Percentiles rank a stretch among this genome's conserved stretches.
Evolutionary conservation across 2,797 vertebrate species (phyloP).

Genomic region (Protonibea diacanthus): DNA sequence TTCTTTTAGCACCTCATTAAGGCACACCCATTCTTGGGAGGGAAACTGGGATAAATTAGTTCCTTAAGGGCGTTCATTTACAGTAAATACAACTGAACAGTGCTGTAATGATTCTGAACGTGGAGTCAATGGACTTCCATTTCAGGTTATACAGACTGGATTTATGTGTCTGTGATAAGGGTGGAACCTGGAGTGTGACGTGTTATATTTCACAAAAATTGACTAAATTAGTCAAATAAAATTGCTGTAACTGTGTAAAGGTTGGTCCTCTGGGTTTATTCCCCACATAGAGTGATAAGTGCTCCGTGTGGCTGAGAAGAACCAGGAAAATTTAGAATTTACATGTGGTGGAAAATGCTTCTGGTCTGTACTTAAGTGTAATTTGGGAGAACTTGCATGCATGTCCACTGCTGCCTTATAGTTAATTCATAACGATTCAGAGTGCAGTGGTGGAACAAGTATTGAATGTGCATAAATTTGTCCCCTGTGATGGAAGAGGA

Average conservation of each 20-base stretch:
- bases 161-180: conserved; percentile 7
- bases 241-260: background rate
- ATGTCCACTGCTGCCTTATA: background rate
- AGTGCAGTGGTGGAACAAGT: background rate
- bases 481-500: background rate
- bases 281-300: background rate
- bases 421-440: background rate
- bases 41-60: conserved; percentile 20
- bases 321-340: background rate
- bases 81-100: conserved; percentile 27
- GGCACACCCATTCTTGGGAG: background rate
- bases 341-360: background rate
- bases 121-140: conserved; percentile 13
- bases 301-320: background rate
- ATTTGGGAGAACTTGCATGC: background rate
- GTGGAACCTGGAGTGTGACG: background rate
- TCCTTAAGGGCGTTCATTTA: conserved; percentile 30
- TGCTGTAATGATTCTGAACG: conserved; percentile 21
- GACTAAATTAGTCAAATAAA: background rate
- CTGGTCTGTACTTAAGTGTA: background rate
- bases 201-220: background rate
- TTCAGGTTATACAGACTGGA: conserved; percentile 14
- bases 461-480: background rate
- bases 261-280: no score
- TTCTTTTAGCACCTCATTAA: conserved; percentile 37